Conservation (phyloP, 2,797 vertebrate genomes). For the Rhodeus uyekii region DNA sequence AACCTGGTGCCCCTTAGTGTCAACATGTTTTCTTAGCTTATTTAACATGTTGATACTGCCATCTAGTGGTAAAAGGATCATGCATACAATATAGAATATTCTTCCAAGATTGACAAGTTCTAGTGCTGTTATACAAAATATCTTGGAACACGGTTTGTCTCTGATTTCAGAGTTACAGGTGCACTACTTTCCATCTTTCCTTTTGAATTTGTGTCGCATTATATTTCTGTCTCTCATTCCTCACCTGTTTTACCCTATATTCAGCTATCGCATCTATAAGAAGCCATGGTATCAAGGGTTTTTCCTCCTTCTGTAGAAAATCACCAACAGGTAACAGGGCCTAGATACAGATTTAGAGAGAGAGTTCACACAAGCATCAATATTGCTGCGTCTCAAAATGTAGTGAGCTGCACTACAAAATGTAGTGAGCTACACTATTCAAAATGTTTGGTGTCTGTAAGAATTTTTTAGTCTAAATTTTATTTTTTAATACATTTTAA, state of each 20-base stretch:
- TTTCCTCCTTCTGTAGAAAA: constrained; percentile 42
- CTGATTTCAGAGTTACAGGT: not conserved
- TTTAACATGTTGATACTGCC: constrained; percentile 21
- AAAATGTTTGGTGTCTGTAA: not conserved
- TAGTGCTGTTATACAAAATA: not conserved
- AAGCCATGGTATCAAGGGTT: constrained; percentile 43
- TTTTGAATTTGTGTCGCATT: not conserved
- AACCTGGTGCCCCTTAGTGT: constrained; percentile 20
- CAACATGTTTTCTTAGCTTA: not conserved
- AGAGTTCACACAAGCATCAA: constrained; percentile 33
- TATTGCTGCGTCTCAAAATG: not conserved
- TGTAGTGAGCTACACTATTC: not conserved
- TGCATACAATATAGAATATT: not conserved
- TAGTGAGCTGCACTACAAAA: not conserved
- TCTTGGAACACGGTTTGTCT: not conserved
- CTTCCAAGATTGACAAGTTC: not conserved
- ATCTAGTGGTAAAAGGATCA: constrained; percentile 41
- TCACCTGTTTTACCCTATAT: constrained; percentile 33
- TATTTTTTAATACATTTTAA: not conserved
- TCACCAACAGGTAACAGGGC: constrained; percentile 49
- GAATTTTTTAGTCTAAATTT: too few relatives aligned
- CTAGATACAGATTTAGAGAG: constrained; percentile 20
- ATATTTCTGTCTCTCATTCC: not conserved
- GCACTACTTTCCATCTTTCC: not conserved
- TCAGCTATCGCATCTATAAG: constrained; percentile 46